phyloP scores from a whole-genome alignment of 2,113 vertebrate species.

The Dissostichus mawsoni region DNA sequence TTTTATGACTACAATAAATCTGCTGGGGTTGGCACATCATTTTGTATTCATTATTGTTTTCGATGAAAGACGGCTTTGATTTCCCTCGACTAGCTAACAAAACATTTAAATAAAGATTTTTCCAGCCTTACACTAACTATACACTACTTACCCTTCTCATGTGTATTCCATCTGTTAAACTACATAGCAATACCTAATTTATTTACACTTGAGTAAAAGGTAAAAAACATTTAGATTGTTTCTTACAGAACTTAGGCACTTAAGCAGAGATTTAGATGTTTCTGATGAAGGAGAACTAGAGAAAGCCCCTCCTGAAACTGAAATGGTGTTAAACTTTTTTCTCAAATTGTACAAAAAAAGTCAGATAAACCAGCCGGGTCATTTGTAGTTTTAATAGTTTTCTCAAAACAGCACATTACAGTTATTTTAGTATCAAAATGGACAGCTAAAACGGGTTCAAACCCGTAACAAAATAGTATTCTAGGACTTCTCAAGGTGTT shows the following conservation, averaged over 20 bases:
- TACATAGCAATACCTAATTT: neutral
- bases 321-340: neutral
- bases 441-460: neutral
- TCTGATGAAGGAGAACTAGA: neutral
- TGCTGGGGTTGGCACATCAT: slow-evolving; percentile 12
- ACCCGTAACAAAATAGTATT: neutral
- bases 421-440: neutral
- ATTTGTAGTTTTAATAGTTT: neutral
- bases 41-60: neutral
- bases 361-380: neutral
- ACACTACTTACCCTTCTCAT: neutral
- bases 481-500: neutral
- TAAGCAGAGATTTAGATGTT: neutral
- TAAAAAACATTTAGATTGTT: neutral
- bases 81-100: neutral
- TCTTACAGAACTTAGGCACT: too few species aligned
- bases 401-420: neutral
- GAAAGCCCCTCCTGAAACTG: too few species aligned
- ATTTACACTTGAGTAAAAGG: slow-evolving; percentile 47
- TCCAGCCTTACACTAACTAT: neutral
- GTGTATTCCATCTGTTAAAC: neutral
- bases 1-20: slow-evolving; percentile 44
- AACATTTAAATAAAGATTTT: slow-evolving; percentile 7
- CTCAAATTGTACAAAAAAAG: neutral
- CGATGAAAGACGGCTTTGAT: neutral